phyloP scores from a whole-genome alignment of 1,140 invertebrate genomes.

The Microvelia longipes region DNA sequence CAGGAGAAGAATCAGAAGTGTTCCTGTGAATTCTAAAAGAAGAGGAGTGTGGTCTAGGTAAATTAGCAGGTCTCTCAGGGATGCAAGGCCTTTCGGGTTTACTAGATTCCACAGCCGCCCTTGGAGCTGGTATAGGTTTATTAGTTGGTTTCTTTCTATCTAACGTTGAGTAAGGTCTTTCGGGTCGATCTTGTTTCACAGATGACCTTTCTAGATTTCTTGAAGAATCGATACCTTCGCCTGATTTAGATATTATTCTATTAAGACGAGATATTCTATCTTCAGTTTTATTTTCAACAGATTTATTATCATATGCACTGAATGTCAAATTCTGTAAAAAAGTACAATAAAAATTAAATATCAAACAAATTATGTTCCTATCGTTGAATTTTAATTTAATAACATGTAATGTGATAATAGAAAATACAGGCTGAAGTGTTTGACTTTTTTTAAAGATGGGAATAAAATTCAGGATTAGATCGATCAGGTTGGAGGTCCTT shows the following conservation, averaged over 20 bases:
- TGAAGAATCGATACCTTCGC: neutral
- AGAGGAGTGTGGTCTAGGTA: slow-evolving; percentile 35
- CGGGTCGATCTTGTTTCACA: neutral
- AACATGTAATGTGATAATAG: too few species aligned
- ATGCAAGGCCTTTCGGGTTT: slow-evolving; percentile 45
- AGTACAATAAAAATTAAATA: neutral
- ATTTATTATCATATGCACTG: neutral
- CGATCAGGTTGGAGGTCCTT: too few species aligned
- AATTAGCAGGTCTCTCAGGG: slow-evolving; percentile 49
- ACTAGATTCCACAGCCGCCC: slow-evolving; percentile 6
- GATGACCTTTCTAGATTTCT: neutral
- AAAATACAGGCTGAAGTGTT: too few species aligned
- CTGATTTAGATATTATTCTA: slow-evolving; percentile 12
- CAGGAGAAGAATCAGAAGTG: slow-evolving; percentile 4
- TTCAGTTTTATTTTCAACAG: neutral
- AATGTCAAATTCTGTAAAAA: neutral
- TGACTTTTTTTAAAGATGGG: too few species aligned
- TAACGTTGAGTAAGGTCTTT: slow-evolving; percentile 6
- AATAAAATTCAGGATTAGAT: too few species aligned
- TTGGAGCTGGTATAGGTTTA: slow-evolving; percentile 10
- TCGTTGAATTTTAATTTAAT: too few species aligned
- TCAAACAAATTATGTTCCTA: too few species aligned
- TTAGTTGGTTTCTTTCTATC: slow-evolving; percentile 15
- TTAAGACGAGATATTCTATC: neutral
- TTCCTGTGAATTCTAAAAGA: slow-evolving; percentile 21